Evolutionary conservation across 2,113 vertebrate genomes (phyloP), one percentile per base, ranked within the genome.

Genomic region (Cryptotis parvus): DNA sequence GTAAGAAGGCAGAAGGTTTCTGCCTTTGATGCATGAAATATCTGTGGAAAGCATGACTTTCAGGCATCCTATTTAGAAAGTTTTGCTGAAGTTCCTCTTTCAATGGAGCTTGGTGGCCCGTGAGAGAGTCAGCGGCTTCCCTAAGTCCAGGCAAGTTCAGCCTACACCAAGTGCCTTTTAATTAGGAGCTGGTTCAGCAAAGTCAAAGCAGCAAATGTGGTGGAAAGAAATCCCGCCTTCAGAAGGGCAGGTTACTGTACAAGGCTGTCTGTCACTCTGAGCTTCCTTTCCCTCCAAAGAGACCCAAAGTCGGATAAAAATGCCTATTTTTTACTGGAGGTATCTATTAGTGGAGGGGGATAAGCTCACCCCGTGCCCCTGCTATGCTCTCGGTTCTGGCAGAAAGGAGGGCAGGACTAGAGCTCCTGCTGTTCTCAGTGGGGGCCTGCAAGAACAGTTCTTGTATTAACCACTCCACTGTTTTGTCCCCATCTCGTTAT

Each of bases 401-500:
- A 45, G 82, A 92, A 49, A 83, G 31, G 78, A 72, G 45, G 22
- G 90, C 63, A 10, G 96, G 69, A 80, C 66, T 35, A 16, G 65
- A 52, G 9, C 35, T 68, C 95, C 81, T 87, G 90, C 94, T 97
- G 93, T 29, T 97, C 93, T 92, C 97, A 90, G 89, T 85, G 84
- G 95, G 96, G 85, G 94, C 81, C 72, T 91, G 12, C 70, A 74
- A 55, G 8, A 96, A 86, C 86, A 31, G 55, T 63, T 96, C 82
- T 91, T 82, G 2, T 83, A 95, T 97, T 97, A 97, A 96, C 94
- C 69, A 97, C 95, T 96, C 96, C 93, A 92, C 73, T 94, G 65
- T 97, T 97, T 95, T 95, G 94, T 97, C 94, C 91, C 74, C 87
- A 91, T 96, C 97, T 97, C 41, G 2, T 97, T 98, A 98, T 97